Conservation (phyloP, 2,888 invertebrate species). For the Hermaeophaga mercurialis region DNA sequence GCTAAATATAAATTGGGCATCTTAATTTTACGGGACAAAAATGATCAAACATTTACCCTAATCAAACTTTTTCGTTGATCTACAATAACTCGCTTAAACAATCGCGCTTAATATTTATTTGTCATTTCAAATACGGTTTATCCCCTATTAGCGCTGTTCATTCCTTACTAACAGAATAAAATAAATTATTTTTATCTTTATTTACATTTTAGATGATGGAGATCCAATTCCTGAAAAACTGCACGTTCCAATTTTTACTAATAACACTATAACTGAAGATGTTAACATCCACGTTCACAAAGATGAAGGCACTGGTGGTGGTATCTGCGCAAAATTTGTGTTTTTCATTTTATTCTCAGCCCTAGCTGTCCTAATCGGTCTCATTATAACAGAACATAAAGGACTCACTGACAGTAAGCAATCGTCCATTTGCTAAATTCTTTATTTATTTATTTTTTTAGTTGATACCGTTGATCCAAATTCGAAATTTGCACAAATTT, state of each 20-base stretch:
- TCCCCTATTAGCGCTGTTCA: too few species aligned
- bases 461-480: slow-evolving; percentile 46
- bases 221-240: slow-evolving; percentile 39
- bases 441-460: slow-evolving; percentile 29
- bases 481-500: slow-evolving; percentile 74
- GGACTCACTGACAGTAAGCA: slow-evolving; percentile 78
- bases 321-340: slow-evolving; percentile 82
- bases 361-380: slow-evolving; percentile 73
- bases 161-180: too few species aligned
- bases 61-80: too few species aligned
- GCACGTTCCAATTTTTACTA: slow-evolving; percentile 44
- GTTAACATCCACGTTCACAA: slow-evolving; percentile 78
- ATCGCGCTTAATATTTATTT: too few species aligned
- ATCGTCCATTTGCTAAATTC: too few species aligned
- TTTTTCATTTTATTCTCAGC: slow-evolving; percentile 78
- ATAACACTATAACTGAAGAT: slow-evolving; percentile 61
- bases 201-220: slow-evolving; percentile 43
- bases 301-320: slow-evolving; percentile 78
- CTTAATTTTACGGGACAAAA: too few species aligned
- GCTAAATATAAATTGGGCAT: too few species aligned
- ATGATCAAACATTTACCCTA: too few species aligned
- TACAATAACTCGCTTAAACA: too few species aligned
- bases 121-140: too few species aligned
- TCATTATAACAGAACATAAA: slow-evolving; percentile 80
- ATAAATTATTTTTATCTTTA: too few species aligned